A percentile compares a stretch with the other conserved stretches of the same genome.
Conservation (phyloP, 2,797 vertebrate genomes). For the Pangasius sanitwongsei region DNA sequence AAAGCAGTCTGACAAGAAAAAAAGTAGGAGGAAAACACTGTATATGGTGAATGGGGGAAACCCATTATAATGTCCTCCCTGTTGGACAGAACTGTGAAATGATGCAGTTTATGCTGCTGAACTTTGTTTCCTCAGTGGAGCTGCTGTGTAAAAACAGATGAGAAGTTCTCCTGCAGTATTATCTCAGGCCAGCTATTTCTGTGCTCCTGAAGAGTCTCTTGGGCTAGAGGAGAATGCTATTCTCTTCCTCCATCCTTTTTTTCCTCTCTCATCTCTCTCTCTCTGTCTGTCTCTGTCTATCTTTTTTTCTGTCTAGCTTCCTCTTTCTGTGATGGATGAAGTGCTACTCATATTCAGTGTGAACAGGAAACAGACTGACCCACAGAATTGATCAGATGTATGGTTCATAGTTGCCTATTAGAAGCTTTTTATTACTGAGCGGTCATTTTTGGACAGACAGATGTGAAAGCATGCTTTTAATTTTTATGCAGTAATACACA, state of each 20-base stretch:
- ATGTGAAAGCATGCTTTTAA: not conserved
- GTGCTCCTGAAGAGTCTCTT: slow-evolving; percentile 51
- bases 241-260: slow-evolving; percentile 12
- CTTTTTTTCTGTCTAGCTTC: not conserved
- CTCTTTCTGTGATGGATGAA: slow-evolving; percentile 25
- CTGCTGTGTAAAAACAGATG: slow-evolving; percentile 62
- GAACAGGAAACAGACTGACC: slow-evolving; percentile 46
- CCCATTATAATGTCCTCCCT: slow-evolving; percentile 34
- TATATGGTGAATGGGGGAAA: slow-evolving; percentile 21
- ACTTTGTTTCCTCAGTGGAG: slow-evolving; percentile 53
- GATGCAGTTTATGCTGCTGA: slow-evolving; percentile 54
- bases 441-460: not conserved
- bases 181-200: slow-evolving; percentile 66
- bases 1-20: not conserved
- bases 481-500: not conserved
- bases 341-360: slow-evolving; percentile 30
- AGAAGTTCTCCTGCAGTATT: slow-evolving; percentile 61
- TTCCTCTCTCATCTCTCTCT: slow-evolving; percentile 4
- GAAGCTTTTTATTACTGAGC: not conserved
- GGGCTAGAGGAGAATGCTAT: slow-evolving; percentile 50
- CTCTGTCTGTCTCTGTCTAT: not conserved
- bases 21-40: slow-evolving; percentile 5
- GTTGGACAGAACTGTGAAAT: slow-evolving; percentile 58
- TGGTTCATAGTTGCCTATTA: not conserved
- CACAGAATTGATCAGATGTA: not conserved